Conservation (phyloP, 2,888 invertebrate genomes). For the Apotomis betuletana region DNA sequence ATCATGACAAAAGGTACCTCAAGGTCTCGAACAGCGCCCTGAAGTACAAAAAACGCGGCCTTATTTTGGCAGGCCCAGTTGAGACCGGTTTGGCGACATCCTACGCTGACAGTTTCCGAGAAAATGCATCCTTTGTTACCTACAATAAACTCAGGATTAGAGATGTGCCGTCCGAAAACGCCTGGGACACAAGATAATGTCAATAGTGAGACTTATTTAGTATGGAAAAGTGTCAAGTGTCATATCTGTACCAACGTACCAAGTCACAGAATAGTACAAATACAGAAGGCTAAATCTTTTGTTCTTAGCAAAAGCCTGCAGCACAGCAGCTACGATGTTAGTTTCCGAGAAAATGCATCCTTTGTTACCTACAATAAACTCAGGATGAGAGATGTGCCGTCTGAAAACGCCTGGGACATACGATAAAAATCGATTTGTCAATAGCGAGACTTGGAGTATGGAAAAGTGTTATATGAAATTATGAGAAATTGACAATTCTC, state of each 20-base stretch:
- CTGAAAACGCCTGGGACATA: too few species aligned
- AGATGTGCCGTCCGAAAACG: background rate
- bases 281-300: too few species aligned
- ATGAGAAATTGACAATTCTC: too few species aligned
- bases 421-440: too few species aligned
- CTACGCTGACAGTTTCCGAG: slow-evolving; percentile 2
- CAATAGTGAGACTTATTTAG: too few species aligned
- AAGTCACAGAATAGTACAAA: too few species aligned
- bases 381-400: background rate
- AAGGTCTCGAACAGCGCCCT: slow-evolving; percentile 8
- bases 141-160: background rate
- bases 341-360: slow-evolving; percentile 13
- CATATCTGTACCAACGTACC: background rate
- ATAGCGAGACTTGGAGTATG: too few species aligned
- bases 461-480: too few species aligned
- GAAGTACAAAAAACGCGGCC: slow-evolving; percentile 24
- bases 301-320: too few species aligned
- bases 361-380: slow-evolving; percentile 4
- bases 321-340: background rate
- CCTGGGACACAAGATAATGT: background rate
- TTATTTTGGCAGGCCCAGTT: slow-evolving; percentile 18
- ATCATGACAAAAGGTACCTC: slow-evolving; percentile 1
- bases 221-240: background rate
- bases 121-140: slow-evolving; percentile 14
- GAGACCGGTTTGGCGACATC: slow-evolving; percentile 29